Percentiles rank a stretch among this genome's conserved stretches.
Conservation (phyloP, 2,888 invertebrate species). For the Digitonthophagus gazella region DNA sequence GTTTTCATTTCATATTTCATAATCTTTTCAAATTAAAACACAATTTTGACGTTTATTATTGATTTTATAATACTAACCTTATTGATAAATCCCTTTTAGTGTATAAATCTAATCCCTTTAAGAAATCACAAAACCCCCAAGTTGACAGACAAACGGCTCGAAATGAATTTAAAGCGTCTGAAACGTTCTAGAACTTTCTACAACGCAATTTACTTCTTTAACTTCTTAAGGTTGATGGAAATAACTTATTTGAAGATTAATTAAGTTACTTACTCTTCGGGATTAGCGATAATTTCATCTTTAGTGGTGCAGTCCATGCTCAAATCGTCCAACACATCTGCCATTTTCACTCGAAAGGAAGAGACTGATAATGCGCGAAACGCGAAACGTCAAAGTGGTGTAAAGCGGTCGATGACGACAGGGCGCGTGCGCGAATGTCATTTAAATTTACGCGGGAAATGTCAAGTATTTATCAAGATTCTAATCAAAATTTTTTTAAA, state of each 20-base stretch:
- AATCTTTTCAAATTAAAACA: too few species aligned
- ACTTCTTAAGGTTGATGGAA: background rate
- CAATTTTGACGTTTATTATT: too few species aligned
- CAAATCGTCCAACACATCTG: constrained; percentile 45
- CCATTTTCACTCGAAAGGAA: constrained; percentile 39
- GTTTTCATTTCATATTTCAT: too few species aligned
- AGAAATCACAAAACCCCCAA: too few species aligned
- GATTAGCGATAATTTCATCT: constrained; percentile 46
- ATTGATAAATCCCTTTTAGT: too few species aligned
- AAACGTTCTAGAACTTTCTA: constrained; percentile 11
- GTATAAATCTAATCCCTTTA: too few species aligned
- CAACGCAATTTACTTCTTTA: background rate
- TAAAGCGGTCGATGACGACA: background rate
- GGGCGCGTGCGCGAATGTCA: constrained; percentile 15
- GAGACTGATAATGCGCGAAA: constrained; percentile 21
- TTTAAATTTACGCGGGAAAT: constrained; percentile 18
- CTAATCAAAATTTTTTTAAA: too few species aligned
- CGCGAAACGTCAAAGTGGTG: constrained; percentile 17
- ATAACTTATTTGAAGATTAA: background rate
- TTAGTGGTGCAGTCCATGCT: constrained; percentile 46
- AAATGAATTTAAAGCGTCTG: too few species aligned
- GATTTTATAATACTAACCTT: too few species aligned
- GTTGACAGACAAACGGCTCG: too few species aligned
- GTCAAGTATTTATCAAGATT: background rate
- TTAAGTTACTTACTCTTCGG: constrained; percentile 49